Base-by-base conservation (phyloP, 2,888 invertebrate genomes). In the Sialis lutaria region DNA sequence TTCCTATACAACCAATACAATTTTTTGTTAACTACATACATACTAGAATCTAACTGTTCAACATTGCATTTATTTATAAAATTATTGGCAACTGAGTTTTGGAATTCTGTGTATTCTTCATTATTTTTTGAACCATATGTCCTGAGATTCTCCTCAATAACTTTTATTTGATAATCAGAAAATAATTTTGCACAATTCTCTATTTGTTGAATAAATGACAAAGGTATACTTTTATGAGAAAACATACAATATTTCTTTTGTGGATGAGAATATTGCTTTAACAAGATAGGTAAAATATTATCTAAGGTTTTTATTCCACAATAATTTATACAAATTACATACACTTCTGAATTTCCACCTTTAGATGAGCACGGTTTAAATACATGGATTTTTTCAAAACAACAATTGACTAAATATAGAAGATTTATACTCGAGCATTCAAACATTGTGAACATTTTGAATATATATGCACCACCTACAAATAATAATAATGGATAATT, bases 311-410 rank as follows among this genome's bases (percentile, higher is more conserved):
- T 53, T 9, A 54, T 56, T 3, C 77, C 78, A 53, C 69, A 69
- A 57, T 73, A 85, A 22, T 69, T 67, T 31, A 77, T 60, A 56
- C 85, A 87, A 32, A 95, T 68, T 0, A 91, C 73, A 59, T 96
- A 96, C 0, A 87, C 77, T 65, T 96, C 96, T 0, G 95, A 95
- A 64, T 96, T 96, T 6, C 95, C 95, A 58, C 85, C 82, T 59
- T 90, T 88, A n/a, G 95, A 95, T 0, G 89, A 87, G 1, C 79
- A 81, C 0, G 96, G 95, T 61, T 96, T 96, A 60, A 80, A 85
- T 12, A 88, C 69, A 53, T 76, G 69, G 0, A 95, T 79, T 59
- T 77, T 67, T 33, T 70, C 60, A 61, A 96, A 96, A 10, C 74
- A 56, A 55, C 82, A 80, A 55, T 79, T 79, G 4, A 96, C 67